Base-by-base conservation (phyloP, 2,888 invertebrate genomes). In the Drosophila melanosoma region DNA sequence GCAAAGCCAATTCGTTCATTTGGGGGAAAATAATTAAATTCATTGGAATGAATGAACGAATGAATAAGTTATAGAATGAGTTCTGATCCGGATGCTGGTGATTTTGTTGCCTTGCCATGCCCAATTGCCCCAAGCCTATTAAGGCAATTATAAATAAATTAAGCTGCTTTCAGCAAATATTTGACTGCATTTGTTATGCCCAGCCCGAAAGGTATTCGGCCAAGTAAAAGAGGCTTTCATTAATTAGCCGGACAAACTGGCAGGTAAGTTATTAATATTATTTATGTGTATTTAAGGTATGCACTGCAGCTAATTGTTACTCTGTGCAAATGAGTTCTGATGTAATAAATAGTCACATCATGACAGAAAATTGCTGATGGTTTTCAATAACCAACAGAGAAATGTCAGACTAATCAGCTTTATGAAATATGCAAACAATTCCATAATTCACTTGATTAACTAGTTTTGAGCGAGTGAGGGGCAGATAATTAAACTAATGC, bases 91-190 rank as follows among this genome's bases (percentile, higher is more conserved):
- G 70, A 67, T 69, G 67, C 69, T 59, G 38, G 11, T 32, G 53
- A 58, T 51, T 33, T 33, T 38, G 33, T 40, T 48, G 29, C 42
- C 71, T 26, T 40, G 15, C 56, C 51, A 73, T 35, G 62, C 33
- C 53, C 63, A 56, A 68, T 74, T 71, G 71, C 57, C 69, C 67
- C 58, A 64, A 80, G 80, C 69, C 90, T 72, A 80, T 86, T 88
- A 82, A 71, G 87, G 75, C 75, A 82, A 88, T 86, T 86, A 90
- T 90, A 86, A 83, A 90, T 90, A 86, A 86, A 88, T 90, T 90
- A 88, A 86, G 65, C 78, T 68, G 57, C 79, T 69, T 58, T 76
- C 54, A 66, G 53, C 73, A 72, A 82, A 80, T 68, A 69, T 61
- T 70, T 66, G 67, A 66, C 62, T 73, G 74, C 69, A 54, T 49